Conservation (phyloP, 2,888 invertebrate genomes). For the Halictus ligatus region DNA sequence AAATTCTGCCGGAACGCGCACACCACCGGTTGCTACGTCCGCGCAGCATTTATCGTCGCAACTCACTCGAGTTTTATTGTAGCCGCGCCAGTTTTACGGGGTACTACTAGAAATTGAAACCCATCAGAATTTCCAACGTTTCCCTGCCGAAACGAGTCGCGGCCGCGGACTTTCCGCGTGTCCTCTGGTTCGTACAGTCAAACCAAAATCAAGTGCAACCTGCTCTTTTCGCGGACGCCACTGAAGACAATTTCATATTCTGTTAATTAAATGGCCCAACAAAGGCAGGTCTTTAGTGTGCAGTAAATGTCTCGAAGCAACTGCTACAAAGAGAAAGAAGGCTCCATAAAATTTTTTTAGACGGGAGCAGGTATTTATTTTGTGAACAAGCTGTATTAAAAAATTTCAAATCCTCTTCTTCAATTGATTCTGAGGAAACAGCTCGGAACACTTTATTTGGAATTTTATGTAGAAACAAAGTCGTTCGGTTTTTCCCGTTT, state of each 20-base stretch:
- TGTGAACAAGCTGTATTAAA: not conserved
- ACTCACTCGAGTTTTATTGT: conserved; percentile 20
- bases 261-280: not conserved
- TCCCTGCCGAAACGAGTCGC: conserved; percentile 31
- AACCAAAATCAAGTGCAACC: not conserved
- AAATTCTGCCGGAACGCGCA: conserved; percentile 4
- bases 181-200: not conserved
- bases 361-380: not conserved
- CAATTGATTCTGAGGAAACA: not conserved
- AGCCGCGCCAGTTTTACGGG: conserved; percentile 16
- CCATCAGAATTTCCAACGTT: conserved; percentile 28
- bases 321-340: not conserved
- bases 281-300: not conserved
- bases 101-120: conserved; percentile 38
- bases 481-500: not conserved
- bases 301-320: not conserved
- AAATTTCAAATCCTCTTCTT: not conserved
- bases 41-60: not conserved
- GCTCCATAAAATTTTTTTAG: not conserved
- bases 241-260: not conserved
- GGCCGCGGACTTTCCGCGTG: not conserved
- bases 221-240: not conserved
- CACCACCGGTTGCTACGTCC: not conserved
- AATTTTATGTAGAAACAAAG: not conserved
- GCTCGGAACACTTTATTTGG: not conserved